Base-by-base conservation (phyloP, 2,888 invertebrate species). In the Eubasilissa splendida region DNA sequence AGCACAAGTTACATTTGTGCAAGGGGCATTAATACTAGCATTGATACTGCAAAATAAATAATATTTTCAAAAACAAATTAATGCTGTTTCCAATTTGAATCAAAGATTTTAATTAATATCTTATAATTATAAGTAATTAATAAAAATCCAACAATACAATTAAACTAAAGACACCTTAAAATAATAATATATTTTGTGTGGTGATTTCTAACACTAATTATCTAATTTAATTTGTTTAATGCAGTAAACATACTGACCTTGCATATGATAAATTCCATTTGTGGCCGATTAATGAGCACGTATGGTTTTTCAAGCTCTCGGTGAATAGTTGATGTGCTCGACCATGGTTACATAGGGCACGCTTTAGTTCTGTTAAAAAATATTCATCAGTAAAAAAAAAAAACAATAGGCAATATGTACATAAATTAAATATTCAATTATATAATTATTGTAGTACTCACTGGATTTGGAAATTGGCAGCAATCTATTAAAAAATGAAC, bases 291-390 rank as follows among this genome's bases (percentile, higher is more conserved):
- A 81, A 50, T 9, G 81, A 78, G 56, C 81, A 81, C n/a, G 56
- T 76, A 22, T 81, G 59, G 11, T 65, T 78, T 42, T 89, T 85
- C 84, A 93, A 85, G 0, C 92, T 91, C 85, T 93, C 92, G 0
- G 90, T 93, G 83, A 93, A 92, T 54, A 92, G 90, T 2, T 91
- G 84, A 83, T 92, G 91, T 0, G 93, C 90, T 4, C 92, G 89
- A 0, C 92, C 92, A 84, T 93, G 93, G 70, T 92, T 93, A 87
- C 93, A 93, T 80, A 92, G 89, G 1, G 92, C 91, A 86, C 90
- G 89, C 77, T 89, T 87, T 10, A 93, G 85, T 80, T 84, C 92
- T 92, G 84, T 10, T 85, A 84, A 81, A 76, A 80, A 73, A 70
- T 79, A 22, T 22, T 22, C 22, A 22, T 22, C 1, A 22, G 22